These are phyloP conservation scores for Globodera rostochiensis DNA, from an alignment of 1,140 invertebrate genomes.

Conservation along the genomic window DNA sequence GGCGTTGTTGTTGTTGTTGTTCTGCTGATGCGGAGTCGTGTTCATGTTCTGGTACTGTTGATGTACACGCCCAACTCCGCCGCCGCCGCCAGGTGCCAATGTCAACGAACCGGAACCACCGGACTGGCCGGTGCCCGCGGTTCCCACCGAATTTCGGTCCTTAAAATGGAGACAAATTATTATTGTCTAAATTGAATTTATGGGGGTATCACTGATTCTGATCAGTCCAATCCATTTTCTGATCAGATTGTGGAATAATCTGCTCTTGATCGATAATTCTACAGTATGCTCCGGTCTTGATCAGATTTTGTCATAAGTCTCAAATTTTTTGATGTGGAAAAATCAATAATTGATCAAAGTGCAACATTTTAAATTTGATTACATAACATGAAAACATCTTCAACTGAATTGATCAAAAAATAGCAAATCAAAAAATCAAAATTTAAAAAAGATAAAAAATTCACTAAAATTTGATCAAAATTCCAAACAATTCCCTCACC, in stretches of 20 bases:
- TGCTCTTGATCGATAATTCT: too few relatives aligned
- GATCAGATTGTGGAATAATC: too few relatives aligned
- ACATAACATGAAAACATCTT: too few relatives aligned
- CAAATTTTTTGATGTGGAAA: too few relatives aligned
- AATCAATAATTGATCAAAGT: neutral
- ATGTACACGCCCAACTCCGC: neutral
- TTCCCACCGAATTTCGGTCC: constrained; percentile 7
- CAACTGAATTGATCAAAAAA: too few relatives aligned
- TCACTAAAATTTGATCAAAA: too few relatives aligned
- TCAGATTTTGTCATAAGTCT: neutral
- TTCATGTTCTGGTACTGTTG: constrained; percentile 8
- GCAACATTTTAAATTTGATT: neutral
- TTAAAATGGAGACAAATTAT: neutral
- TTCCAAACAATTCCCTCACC: neutral
- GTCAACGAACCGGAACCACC: constrained; percentile 11
- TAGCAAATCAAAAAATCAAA: too few relatives aligned
- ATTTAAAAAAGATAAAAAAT: too few relatives aligned
- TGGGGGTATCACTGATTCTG: too few relatives aligned
- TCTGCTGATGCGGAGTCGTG: neutral
- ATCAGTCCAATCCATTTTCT: too few relatives aligned
- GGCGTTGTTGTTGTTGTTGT: constrained; percentile 34
- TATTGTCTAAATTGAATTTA: too few relatives aligned
- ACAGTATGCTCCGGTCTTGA: neutral
- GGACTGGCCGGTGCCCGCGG: neutral
- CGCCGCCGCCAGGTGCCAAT: neutral